Evolutionary conservation across 2,113 vertebrate species (phyloP), one percentile per base, ranked within the genome.

Genomic region (Synchiropus splendidus): DNA sequence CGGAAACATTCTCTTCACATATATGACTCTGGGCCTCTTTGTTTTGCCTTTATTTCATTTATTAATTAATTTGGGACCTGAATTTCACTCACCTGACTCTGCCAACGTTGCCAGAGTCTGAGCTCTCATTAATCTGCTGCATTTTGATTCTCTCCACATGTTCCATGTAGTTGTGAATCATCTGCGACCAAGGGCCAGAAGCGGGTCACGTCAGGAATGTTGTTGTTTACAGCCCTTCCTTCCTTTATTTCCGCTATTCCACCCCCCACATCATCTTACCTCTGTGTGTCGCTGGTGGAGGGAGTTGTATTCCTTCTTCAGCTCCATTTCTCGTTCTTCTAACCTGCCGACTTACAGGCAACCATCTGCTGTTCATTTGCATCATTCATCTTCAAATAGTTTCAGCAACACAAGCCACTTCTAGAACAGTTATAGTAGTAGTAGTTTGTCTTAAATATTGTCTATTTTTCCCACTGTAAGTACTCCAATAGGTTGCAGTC

Each of bases 151-250:
- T 84, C 65, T 97, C 94, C 1, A 97, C 95, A 33, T 98, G 92
- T 38, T 97, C 94, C 87, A 98, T 90, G 0, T 97, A 98, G 42
- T 95, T 97, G 76, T 98, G 94, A 64, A 98, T 98, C 94, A 98
- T 98, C 94, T 98, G 72, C 2, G 8, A 8, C n/a, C n/a, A 47
- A 9, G 16, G 48, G 54, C 48, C 42, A 18, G 52, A 9, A 45
- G 51, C 39, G 9, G 39, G 10, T 2, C n/a, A 50, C 37, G 13
- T 52, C 21, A 40, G 9, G 13, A 35, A 11, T 3, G n/a, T 2
- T 6, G 0, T 40, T 6, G 8, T 42, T 16, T 21, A 30, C n/a
- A 31, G 13, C 17, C 5, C 5, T 53, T 18, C 10, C 30, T 17
- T 16, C 2, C 18, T 9, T 10, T 27, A 27, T 27, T 27, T 8